Conservation (phyloP, 2,113 vertebrate genomes). For the Rallus limicola region DNA sequence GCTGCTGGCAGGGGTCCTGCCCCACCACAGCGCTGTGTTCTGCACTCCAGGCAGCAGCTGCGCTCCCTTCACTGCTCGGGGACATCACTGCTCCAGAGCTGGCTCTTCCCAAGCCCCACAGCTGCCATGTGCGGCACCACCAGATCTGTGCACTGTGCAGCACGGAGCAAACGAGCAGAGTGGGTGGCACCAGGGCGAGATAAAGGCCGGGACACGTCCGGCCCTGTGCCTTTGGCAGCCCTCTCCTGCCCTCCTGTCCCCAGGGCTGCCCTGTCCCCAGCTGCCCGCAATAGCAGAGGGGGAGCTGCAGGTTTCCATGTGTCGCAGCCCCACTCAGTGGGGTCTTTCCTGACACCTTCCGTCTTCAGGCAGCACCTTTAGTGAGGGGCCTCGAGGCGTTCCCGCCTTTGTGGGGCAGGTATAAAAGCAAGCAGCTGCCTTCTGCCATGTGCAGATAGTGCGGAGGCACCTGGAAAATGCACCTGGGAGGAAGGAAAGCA, state of each 20-base stretch:
- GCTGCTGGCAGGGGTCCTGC: rapidly evolving
- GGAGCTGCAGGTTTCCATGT: rapidly evolving
- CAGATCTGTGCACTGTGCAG: rapidly evolving
- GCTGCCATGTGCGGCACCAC: rapidly evolving
- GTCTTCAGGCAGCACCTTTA: not conserved
- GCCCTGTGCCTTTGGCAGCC: not conserved
- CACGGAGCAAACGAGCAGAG: not conserved
- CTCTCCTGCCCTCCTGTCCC: not conserved
- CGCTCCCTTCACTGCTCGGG: rapidly evolving
- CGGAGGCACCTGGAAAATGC: not conserved
- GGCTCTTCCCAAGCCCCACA: not conserved
- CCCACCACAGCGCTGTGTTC: not conserved
- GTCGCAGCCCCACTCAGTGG: not conserved
- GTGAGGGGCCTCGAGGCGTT: rapidly evolving
- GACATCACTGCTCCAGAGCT: not conserved
- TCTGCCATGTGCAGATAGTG: rapidly evolving
- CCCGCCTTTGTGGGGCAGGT: not conserved
- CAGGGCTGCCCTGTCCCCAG: not conserved
- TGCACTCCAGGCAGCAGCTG: rapidly evolving
- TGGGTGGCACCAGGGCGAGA: slow-evolving; percentile 40
- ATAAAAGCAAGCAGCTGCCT: not conserved
- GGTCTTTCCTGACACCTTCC: not conserved
- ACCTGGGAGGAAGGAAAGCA: not conserved
- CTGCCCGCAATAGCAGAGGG: not conserved
- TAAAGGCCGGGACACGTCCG: slow-evolving; percentile 26